These are phyloP conservation scores for Idaea dimidiata DNA, from an alignment of 2,888 invertebrate species.

Conservation along the genomic window DNA sequence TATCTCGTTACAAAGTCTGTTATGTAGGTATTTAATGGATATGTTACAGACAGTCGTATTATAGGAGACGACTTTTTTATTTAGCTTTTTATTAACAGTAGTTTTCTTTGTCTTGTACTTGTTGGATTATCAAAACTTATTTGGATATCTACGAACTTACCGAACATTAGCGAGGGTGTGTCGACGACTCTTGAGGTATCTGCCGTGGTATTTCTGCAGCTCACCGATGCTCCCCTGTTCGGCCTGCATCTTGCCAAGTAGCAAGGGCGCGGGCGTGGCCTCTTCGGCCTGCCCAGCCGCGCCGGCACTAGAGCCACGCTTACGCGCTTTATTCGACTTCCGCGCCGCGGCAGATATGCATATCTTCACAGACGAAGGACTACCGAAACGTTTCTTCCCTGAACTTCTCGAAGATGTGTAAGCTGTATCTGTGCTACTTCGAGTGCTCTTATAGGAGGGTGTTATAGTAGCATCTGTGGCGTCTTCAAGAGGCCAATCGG, in stretches of 20 bases:
- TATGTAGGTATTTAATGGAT: neutral
- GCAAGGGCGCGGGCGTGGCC: slow-evolving; percentile 51
- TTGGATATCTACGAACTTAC: slow-evolving; percentile 80
- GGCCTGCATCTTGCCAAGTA: slow-evolving; percentile 90
- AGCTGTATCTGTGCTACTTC: slow-evolving; percentile 75
- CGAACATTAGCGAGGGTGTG: slow-evolving; percentile 96
- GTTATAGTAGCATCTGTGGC: slow-evolving; percentile 74
- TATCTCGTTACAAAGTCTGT: neutral
- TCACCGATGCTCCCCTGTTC: slow-evolving; percentile 95
- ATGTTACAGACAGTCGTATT: neutral
- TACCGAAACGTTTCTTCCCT: slow-evolving; percentile 76
- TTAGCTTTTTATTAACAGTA: neutral
- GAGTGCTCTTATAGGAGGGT: slow-evolving; percentile 75
- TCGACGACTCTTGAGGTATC: slow-evolving; percentile 91
- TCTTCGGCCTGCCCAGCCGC: slow-evolving; percentile 59
- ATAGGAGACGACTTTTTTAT: neutral
- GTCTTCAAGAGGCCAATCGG: slow-evolving; percentile 79
- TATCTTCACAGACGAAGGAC: slow-evolving; percentile 82
- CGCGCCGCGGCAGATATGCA: slow-evolving; percentile 79
- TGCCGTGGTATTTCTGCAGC: slow-evolving; percentile 92
- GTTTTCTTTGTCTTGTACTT: too few species aligned
- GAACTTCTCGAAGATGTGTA: slow-evolving; percentile 74
- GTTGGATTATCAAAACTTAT: neutral
- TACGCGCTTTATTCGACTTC: slow-evolving; percentile 75
- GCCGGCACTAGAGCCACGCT: slow-evolving; percentile 67